phyloP scores from a whole-genome alignment of 1,140 invertebrate genomes.

The Drosophila littoralis region DNA sequence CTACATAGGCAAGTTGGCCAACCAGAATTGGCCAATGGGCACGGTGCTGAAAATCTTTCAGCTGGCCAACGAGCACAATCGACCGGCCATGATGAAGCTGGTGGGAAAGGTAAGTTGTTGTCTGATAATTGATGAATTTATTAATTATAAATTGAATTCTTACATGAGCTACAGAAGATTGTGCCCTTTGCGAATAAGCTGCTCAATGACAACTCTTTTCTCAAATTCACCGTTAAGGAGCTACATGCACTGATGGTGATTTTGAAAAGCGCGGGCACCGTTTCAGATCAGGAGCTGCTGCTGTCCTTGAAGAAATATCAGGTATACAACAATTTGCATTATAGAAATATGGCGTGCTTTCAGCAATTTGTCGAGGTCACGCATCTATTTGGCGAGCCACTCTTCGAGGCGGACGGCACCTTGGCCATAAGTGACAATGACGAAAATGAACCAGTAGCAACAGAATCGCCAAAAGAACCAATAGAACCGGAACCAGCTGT shows the following conservation, averaged over 20 bases:
- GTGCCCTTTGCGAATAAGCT: slow-evolving; percentile 42
- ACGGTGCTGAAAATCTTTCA: slow-evolving; percentile 53
- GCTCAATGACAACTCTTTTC: slow-evolving; percentile 43
- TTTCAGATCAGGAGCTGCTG: slow-evolving; percentile 39
- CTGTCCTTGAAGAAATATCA: slow-evolving; percentile 49
- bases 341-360: slow-evolving; percentile 48
- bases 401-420: slow-evolving; percentile 53
- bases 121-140: too few species aligned
- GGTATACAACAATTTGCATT: slow-evolving; percentile 41
- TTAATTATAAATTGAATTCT: background rate
- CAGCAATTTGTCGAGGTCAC: slow-evolving; percentile 53
- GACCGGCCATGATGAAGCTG: slow-evolving; percentile 31
- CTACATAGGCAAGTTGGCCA: slow-evolving; percentile 42
- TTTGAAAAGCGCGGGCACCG: slow-evolving; percentile 14
- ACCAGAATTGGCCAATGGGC: slow-evolving; percentile 46
- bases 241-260: slow-evolving; percentile 43
- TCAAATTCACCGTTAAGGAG: slow-evolving; percentile 38
- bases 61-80: slow-evolving; percentile 40
- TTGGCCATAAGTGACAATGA: slow-evolving; percentile 12
- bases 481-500: background rate
- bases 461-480: background rate
- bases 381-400: slow-evolving; percentile 22
- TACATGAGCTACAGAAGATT: slow-evolving; percentile 37
- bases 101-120: slow-evolving; percentile 29
- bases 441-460: background rate